Base-by-base conservation (phyloP, 2,113 vertebrate species). In the Glaucomys volans region DNA sequence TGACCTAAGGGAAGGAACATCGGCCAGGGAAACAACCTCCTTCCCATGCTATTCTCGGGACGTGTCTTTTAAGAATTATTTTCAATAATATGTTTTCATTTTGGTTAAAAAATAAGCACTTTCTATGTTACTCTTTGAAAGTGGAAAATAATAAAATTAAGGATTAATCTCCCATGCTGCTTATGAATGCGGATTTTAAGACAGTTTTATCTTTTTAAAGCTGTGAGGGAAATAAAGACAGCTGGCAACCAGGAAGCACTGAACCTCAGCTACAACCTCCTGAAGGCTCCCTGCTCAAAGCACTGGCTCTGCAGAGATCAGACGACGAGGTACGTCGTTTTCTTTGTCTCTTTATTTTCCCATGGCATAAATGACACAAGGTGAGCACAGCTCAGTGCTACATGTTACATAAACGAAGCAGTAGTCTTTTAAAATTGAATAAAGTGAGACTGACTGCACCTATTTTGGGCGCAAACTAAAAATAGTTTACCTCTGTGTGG, bases 51-150 rank as follows among this genome's bases (percentile, higher is more conserved):
- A 32, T 22, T 24, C 0, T 62, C 87, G 12, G 62, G 50, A 47
- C 54, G 13, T 30, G 82, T 28, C 1, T 87, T 79, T 66, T n/a
- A 47, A 57, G 52, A 76, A 64, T 50, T 80, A 57, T 77, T 79
- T 72, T 82, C 50, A 74, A 67, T 47, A 74, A 54, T 8, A 44
- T 17, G 81, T 52, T 81, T 94, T 88, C 47, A 81, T 72, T 84
- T 69, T 76, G 84, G 47, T 83, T 85, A 82, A 84, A 92, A 93
- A 77, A 24, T 20, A 40, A 92, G 71, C 4, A 13, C 40, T 13
- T 3, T 72, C 54, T 72, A 11, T 9, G 62, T 30, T 77, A 84
- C 44, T 52, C 86, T 96, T n/a, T 93, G 77, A 96, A 83, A 69
- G 75, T 5, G 20, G 54, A 81, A 64, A 87, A 84, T n/a, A 88